Percentiles rank a stretch among this genome's conserved stretches.
Evolutionary conservation across 1,140 invertebrate species (phyloP).

Genomic region (Lepidurus apus): DNA sequence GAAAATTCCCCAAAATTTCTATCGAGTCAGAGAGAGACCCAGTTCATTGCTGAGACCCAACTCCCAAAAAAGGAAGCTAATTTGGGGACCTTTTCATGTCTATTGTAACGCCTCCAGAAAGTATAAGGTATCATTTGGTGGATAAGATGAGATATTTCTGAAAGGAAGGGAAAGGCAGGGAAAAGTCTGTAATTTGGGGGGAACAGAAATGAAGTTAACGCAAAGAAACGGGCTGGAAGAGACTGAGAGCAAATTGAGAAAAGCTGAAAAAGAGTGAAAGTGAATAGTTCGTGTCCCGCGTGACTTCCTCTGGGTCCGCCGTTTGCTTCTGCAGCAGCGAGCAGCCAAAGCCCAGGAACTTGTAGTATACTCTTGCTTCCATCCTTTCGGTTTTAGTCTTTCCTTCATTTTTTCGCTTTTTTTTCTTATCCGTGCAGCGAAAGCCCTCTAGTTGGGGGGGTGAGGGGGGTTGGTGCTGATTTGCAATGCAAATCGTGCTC

Average conservation of each 20-base stretch:
- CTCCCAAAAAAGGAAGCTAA: neutral
- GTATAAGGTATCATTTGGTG: neutral
- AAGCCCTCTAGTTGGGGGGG: neutral
- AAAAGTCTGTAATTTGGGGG: neutral
- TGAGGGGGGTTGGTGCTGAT: neutral
- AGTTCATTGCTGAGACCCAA: neutral
- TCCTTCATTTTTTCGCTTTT: neutral
- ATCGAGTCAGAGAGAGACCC: neutral
- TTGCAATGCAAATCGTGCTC: conserved; percentile 14
- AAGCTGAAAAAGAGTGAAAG: neutral
- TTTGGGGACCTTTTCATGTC: neutral
- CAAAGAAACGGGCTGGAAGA: neutral
- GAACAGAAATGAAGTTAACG: neutral
- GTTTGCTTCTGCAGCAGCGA: neutral
- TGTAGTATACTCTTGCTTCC: neutral
- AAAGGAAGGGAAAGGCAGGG: neutral
- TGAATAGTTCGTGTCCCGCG: conserved; percentile 16
- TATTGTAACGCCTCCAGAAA: neutral
- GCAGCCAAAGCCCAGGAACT: neutral
- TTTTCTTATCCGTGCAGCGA: neutral
- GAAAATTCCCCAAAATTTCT: neutral
- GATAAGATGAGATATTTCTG: neutral
- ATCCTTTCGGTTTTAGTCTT: neutral
- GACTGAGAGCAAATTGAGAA: neutral
- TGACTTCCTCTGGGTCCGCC: neutral